Evolutionary conservation across 1,140 invertebrate species (phyloP).

Genomic region (Drosophila repleta): DNA sequence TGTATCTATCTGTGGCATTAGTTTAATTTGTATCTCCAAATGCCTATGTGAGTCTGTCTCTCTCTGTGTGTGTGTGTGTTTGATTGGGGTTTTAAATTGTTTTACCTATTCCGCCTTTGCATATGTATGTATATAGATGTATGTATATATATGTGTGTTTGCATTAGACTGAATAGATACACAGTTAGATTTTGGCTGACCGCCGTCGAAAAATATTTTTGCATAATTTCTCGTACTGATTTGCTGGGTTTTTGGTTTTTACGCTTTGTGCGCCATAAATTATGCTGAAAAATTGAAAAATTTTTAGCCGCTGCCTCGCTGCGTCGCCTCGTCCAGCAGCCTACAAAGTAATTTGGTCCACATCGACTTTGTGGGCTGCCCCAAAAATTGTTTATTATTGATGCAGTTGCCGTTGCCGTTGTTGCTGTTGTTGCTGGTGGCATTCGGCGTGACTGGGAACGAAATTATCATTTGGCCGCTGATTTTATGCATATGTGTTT

Average conservation of each 20-base stretch:
- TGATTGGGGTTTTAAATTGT: conserved; percentile 53
- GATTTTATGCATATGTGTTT: conserved; percentile 47
- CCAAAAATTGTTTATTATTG: conserved; percentile 43
- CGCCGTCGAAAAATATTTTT: conserved; percentile 67
- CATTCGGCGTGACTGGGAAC: conserved; percentile 34
- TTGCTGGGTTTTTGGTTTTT: conserved; percentile 73
- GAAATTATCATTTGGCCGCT: conserved; percentile 72
- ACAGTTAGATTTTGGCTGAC: conserved; percentile 39
- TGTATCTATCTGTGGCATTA: conserved; percentile 72
- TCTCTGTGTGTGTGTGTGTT: conserved; percentile 28
- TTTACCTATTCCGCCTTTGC: conserved; percentile 46
- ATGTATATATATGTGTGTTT: background rate
- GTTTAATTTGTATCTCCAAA: conserved; percentile 69
- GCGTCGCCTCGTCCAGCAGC: conserved; percentile 5
- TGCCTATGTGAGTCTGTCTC: background rate
- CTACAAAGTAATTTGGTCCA: conserved; percentile 73
- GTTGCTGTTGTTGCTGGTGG: conserved; percentile 11
- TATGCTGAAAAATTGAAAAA: conserved; percentile 74
- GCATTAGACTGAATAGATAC: conserved; percentile 6
- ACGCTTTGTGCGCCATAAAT: conserved; percentile 75
- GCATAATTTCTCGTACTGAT: conserved; percentile 76
- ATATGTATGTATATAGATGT: background rate
- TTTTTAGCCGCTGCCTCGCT: conserved; percentile 9
- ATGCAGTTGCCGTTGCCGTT: background rate
- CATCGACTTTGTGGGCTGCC: conserved; percentile 40